Base-by-base conservation (phyloP, 1,140 invertebrate genomes). In the Ericerus pela region DNA sequence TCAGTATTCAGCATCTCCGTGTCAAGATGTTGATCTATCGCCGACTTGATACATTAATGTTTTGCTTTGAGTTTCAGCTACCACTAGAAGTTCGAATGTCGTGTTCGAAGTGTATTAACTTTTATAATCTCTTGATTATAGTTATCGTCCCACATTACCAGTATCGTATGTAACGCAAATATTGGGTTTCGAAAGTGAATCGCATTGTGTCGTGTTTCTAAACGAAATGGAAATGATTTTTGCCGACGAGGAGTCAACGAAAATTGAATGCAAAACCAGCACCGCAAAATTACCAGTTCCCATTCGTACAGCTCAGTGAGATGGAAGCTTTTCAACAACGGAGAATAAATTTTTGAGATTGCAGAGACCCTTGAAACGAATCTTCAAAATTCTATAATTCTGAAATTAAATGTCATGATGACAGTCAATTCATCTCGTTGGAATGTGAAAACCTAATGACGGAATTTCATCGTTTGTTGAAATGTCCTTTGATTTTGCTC, bases 101-200 rank as follows among this genome's bases (percentile, higher is more conserved):
- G 55, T 26, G 12, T 31, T n/a, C 30, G 5, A 4, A 12, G 11
- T 6, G 6, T 51, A n/a, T 26, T 47, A 29, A 33, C 37, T 5
- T n/a, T 53, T 27, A 2, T 27, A 2, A 33, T 33, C 18, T 67
- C 76, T 75, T 78, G 66, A 80, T 79, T 82, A 73, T 85, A 96
- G 92, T 77, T 96, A 90, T 79, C 88, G 91, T 66, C 90, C 88
- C 73, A 81, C 77, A 71, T 76, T 95, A 74, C 80, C 84, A 64
- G 76, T 93, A 73, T 79, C 82, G 69, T 89, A 84, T 79, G 76
- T 95, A 71, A 72, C 77, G 68, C 78, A 79, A 71, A 81, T 88
- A 74, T 79, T 96, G 76, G 88, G 84, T 64, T 94, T 93, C 77
- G 77, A 82, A 65, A 80, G 81, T 62, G 72, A 71, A 67, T 79